Base-by-base conservation (phyloP, 2,888 invertebrate species). In the Lasioglossum oenotherae region DNA sequence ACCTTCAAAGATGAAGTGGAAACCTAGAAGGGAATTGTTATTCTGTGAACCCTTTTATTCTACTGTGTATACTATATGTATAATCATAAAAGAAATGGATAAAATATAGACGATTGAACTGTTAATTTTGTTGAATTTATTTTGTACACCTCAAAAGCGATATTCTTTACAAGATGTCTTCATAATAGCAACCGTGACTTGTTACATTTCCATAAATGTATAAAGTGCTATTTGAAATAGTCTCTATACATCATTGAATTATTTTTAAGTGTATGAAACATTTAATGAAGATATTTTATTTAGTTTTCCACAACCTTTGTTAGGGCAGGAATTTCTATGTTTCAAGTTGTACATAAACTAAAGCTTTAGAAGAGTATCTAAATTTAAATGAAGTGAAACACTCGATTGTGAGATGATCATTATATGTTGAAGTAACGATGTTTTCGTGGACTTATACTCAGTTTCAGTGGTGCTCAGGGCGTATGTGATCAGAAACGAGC, bases 381-480 rank as follows among this genome's bases (percentile, higher is more conserved):
- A 46, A 46, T 46, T 46, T 46, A 46, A 31, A 27, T 31, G 5
- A 38, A 38, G 6, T 19, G 49, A 46, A 4, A 19, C 10, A 31
- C 10, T 41, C 6, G n/a, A 16, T 72, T 53, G 14, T 16, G 8
- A 8, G 2, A 23, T 23, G 27, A n/a, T 19, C 16, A 31, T 16
- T 46, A 44, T 57, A 53, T 41, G 73, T 41, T 41, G 19, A 46
- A 74, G 49, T 60, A 57, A 60, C 19, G 23, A 57, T 16, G 57
- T 41, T 78, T 78, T 60, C 12, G n/a, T 77, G 41, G 31, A n/a
- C 6, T n/a, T 14, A 6, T 53, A 23, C 23, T n/a, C n/a, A n/a
- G n/a, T 53, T 53, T 3, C 73, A 69, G 67, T 57, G 74, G 67
- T 31, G 67, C 73, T 74, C 57, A 27, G 74, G 19, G 44, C 69